A percentile compares a stretch with the other conserved stretches of the same genome.
Evolutionary conservation across 2,888 invertebrate species (phyloP).

Genomic region (Cephus spinipes): DNA sequence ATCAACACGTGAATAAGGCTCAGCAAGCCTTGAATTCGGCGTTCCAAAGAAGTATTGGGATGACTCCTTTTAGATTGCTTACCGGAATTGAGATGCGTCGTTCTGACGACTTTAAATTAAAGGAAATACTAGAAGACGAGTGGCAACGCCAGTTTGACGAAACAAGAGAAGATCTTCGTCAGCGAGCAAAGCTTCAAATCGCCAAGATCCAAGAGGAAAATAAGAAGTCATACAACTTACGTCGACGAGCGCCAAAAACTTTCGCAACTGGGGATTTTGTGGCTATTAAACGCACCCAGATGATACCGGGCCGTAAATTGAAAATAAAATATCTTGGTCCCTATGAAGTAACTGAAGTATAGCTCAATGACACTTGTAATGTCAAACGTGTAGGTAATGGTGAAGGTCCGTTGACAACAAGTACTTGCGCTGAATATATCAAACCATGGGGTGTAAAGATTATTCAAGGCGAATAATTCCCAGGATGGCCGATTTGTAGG

Average conservation of each 20-base stretch:
- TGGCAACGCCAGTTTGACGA: not conserved
- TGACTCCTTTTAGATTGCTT: slow-evolving; percentile 1
- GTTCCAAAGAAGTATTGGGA: slow-evolving; percentile 32
- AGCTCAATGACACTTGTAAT: slow-evolving; percentile 21
- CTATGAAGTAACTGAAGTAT: slow-evolving; percentile 19
- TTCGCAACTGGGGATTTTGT: slow-evolving; percentile 11
- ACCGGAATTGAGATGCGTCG: not conserved
- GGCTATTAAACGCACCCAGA: slow-evolving; percentile 22
- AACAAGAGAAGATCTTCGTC: not conserved
- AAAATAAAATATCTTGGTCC: slow-evolving; percentile 24
- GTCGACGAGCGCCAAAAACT: slow-evolving; percentile 8
- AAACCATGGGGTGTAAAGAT: slow-evolving; percentile 12
- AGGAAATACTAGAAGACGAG: not conserved
- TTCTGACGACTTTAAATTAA: not conserved
- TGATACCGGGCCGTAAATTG: slow-evolving; percentile 19
- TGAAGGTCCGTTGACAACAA: slow-evolving; percentile 12
- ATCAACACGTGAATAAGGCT: slow-evolving; percentile 32
- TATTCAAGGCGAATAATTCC: no score
- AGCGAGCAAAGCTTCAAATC: slow-evolving; percentile 11
- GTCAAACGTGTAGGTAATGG: slow-evolving; percentile 7
- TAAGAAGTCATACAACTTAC: slow-evolving; percentile 11
- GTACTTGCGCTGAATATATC: slow-evolving; percentile 18
- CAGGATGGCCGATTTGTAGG: no score
- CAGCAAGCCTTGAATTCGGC: slow-evolving; percentile 44
- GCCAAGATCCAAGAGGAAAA: slow-evolving; percentile 20